These are phyloP conservation scores for Leucania comma DNA, from an alignment of 2,888 invertebrate genomes.

Conservation along the genomic window DNA sequence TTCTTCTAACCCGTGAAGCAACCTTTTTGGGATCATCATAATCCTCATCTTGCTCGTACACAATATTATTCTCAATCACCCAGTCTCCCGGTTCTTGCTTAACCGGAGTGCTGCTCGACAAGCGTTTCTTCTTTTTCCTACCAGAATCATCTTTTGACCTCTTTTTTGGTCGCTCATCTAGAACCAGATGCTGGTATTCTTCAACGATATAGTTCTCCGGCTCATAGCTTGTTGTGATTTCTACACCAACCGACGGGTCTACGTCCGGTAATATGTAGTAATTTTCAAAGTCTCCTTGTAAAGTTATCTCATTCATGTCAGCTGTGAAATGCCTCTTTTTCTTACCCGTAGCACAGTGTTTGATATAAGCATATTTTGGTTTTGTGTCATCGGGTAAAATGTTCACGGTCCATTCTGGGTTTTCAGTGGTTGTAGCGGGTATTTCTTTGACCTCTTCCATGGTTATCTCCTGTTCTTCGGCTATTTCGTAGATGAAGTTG, in stretches of 20 bases:
- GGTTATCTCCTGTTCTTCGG: slow-evolving; percentile 86
- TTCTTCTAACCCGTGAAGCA: slow-evolving; percentile 81
- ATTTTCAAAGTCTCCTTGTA: slow-evolving; percentile 86
- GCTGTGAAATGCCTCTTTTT: slow-evolving; percentile 86
- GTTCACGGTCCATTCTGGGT: slow-evolving; percentile 86
- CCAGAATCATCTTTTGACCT: slow-evolving; percentile 72
- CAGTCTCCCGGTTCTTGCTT: slow-evolving; percentile 78
- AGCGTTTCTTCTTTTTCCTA: slow-evolving; percentile 76
- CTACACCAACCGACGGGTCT: slow-evolving; percentile 84
- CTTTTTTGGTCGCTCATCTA: slow-evolving; percentile 82
- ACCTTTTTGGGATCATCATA: slow-evolving; percentile 82
- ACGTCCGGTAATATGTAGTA: slow-evolving; percentile 88
- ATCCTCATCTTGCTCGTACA: slow-evolving; percentile 82
- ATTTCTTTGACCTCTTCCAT: slow-evolving; percentile 86
- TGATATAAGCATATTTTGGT: slow-evolving; percentile 86
- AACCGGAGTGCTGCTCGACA: slow-evolving; percentile 67
- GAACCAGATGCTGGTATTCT: slow-evolving; percentile 82
- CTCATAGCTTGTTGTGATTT: slow-evolving; percentile 85
- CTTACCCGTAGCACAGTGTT: slow-evolving; percentile 81
- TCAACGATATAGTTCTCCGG: slow-evolving; percentile 85
- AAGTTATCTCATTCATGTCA: slow-evolving; percentile 84
- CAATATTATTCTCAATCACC: slow-evolving; percentile 81
- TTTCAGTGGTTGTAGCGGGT: slow-evolving; percentile 67
- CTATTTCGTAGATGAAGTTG: slow-evolving; percentile 88
- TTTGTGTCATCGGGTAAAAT: slow-evolving; percentile 81